Evolutionary conservation across 2,797 vertebrate species (phyloP), one percentile per base, ranked within the genome.

Genomic region (Tamandua tetradactyla): DNA sequence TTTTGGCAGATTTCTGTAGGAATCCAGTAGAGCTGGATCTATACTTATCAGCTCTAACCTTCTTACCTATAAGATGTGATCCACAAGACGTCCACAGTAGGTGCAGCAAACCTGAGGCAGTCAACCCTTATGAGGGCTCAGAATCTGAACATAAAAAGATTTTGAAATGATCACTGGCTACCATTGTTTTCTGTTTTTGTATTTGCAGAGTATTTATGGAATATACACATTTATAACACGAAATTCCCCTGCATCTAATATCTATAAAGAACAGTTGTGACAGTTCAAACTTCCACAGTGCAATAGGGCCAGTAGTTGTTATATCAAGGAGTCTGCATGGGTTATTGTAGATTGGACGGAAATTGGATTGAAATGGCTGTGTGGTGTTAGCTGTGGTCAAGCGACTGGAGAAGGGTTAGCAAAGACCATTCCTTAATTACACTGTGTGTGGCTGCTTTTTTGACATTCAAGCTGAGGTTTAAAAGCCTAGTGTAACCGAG

Each of bases 391-490:
- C 98, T 98, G 99, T 98, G 98, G 98, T 98, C 99, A 98, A 98
- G 98, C 98, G 98, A 98, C 98, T 98, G 98, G 98, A 97, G 98
- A 97, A 97, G 98, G 94, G 96, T 98, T 98, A 98, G 97, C 97
- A 98, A 98, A 98, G 98, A 98, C 98, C 98, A 97, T 97, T 98
- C 98, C 98, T 98, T 98, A 99, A 98, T 97, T 97, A 98, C 96
- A 98, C 91, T 98, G 97, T 97, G 98, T 97, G 96, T 85, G 98
- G 98, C 98, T 95, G 96, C 96, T 97, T 98, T 99, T 99, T 98
- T 99, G 99, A 98, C 99, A 99, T 98, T 99, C 99, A 97, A 99
- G 99, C 98, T 99, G 98, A 99, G 99, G 99, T 99, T 99, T 99
- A 99, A 98, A 99, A 99, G n/a, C 98, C 96, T 99, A 98, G 97